Conservation (phyloP, 2,797 vertebrate genomes). For the Hyperoplus immaculatus region DNA sequence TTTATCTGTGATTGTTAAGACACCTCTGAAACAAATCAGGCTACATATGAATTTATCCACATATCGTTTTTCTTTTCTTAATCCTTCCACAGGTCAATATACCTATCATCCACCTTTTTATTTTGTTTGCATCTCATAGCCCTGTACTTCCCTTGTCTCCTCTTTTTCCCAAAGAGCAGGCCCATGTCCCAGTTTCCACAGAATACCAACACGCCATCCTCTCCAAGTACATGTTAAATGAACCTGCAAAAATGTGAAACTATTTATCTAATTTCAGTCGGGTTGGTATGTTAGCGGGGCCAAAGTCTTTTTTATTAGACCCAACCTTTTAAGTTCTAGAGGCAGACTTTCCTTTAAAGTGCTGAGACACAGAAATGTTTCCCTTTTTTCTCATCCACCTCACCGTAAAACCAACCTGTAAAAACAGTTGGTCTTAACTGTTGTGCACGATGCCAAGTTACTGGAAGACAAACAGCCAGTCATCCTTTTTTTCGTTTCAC, state of each 20-base stretch:
- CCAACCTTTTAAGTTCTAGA: constrained; percentile 52
- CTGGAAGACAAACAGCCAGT: constrained; percentile 63
- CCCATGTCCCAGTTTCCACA: constrained; percentile 56
- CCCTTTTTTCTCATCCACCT: constrained; percentile 36
- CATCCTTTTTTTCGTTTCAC: constrained; percentile 58
- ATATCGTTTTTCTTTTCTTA: constrained; percentile 1
- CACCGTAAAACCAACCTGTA: constrained; percentile 60
- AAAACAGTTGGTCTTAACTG: constrained; percentile 64
- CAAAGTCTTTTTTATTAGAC: constrained; percentile 54
- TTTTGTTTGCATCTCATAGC: constrained; percentile 26
- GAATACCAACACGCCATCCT: constrained; percentile 48
- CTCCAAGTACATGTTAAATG: constrained; percentile 66
- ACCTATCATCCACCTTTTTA: constrained; percentile 1
- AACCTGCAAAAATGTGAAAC: constrained; percentile 70
- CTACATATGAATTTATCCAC: constrained; percentile 7
- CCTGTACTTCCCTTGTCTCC: constrained; percentile 10
- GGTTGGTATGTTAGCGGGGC: constrained; percentile 39
- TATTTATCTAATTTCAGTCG: constrained; percentile 69
- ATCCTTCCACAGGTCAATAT: not conserved
- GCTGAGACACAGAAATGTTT: constrained; percentile 45
- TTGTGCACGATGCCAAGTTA: constrained; percentile 51
- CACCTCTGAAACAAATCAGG: constrained; percentile 35
- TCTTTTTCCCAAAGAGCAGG: constrained; percentile 27
- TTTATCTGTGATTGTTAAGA: constrained; percentile 28
- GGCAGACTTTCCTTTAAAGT: constrained; percentile 41